Evolutionary conservation across 37 sponge, comb jelly and placozoan genomes (phyloP), one percentile per base, ranked within the genome.

Genomic region (Spongilla lacustris): DNA sequence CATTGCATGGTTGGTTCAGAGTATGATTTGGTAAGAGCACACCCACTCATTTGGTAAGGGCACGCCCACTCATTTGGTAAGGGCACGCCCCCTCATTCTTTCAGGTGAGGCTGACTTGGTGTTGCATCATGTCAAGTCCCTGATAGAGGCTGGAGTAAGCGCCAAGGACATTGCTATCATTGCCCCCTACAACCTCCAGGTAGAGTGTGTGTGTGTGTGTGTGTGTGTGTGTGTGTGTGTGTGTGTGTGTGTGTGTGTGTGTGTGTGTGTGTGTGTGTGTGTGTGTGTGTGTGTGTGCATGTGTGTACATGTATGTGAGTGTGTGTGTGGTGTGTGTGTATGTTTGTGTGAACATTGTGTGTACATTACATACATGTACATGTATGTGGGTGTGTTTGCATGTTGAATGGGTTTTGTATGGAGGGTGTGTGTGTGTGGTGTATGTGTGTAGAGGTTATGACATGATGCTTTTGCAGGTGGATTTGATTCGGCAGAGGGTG

Each of bases 101-200:
- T 13, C 75, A 93, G 94, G 95, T 69, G 98, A 98, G 68, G 96
- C 93, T n/a, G 88, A 96, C 72, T 69, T 98, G 36, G 96, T 98
- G 12, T 67, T 88, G 23, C 81, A 83, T 73, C 91, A 96, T 85
- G 74, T 98, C 25, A 85, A 88, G 49, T 33, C 30, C 6, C 50
- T 98, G 78, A 25, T 89, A 22, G 77, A 80, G 2, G 77, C 79
- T 66, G 96, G 96, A 14, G 79, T 98, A 1, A 26, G 48, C 1
- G 80, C 58, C 12, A 72, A 50, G 31, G 88, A 87, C 31, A 94
- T 96, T 75, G 96, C 96, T 35, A 93, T 98, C 28, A 98, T 98
- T 72, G 90, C 98, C 50, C 98, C 98, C 2, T 98, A 98, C 73
- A 91, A 89, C 49, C 78, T 98, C 12, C 98, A 98, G 78, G 95